Base-by-base conservation (phyloP, 2,113 vertebrate species). In the Hypomesus transpacificus region DNA sequence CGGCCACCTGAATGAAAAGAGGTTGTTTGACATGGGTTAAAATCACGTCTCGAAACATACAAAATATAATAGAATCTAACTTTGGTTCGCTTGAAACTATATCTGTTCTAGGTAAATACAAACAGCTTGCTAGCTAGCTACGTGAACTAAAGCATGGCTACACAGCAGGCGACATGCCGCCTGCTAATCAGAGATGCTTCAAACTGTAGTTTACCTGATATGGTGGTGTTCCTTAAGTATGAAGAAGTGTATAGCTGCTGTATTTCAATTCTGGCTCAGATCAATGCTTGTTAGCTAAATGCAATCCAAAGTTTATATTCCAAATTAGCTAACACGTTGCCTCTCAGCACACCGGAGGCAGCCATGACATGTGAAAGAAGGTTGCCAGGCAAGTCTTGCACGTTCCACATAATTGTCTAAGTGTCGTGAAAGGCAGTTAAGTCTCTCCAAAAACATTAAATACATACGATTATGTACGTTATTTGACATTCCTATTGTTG, bases 291-390 rank as follows among this genome's bases (percentile, higher is more conserved):
- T 64, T 64, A 34, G 61, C 24, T 65, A 65, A 11, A 65, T 22
- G 71, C 77, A 84, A 1, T 46, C 77, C 73, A 68, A 69, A 16
- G 60, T 76, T 11, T n/a, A 75, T 67, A 84, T 84, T 78, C 83
- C 82, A 3, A 84, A 67, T 20, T 5, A 1, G n/a, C 64, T 70
- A 78, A 86, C 89, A 89, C 88, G 85, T 86, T 90, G 87, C 73
- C 66, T 66, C 66, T 69, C 24, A 2, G 1, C 2, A 17, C 20
- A 66, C 46, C 56, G 83, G 80, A 76, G 80, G 86, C 82, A 80
- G 83, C 83, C 89, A 90, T 90, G 68, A 66, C 53, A 8, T 16
- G 8, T 28, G 2, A 61, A n/a, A 20, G 20, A 62, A 1, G 81
- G 78, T 85, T 87, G 84, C 79, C 6, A 28, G 2, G n/a, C 14